Evolutionary conservation across 2,797 vertebrate species (phyloP), one percentile per base, ranked within the genome.

Genomic region (Tenualosa thibaudeaui): DNA sequence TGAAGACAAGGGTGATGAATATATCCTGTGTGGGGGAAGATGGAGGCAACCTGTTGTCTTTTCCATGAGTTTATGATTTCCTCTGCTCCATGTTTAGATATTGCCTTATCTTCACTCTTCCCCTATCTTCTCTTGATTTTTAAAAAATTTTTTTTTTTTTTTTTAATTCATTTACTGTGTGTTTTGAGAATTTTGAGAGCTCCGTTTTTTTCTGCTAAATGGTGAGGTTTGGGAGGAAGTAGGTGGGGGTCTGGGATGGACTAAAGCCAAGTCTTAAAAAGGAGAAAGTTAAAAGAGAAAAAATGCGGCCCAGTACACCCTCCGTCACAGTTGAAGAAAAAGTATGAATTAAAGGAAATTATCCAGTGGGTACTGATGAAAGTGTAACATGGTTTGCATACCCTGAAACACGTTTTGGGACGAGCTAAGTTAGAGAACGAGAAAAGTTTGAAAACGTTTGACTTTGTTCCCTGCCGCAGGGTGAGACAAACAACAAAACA

Each of bases 251-350:
- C 58, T 24, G 15, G 26, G 7, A 13, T 65, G 83, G 83, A 86
- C 13, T 56, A 19, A 2, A 54, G 50, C 68, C 81, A 78, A 82
- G 56, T 65, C 58, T 46, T 15, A 49, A 85, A 37, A 24, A 22
- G 53, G 60, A 43, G 71, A 78, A 78, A 43, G 71, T 78, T 78
- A 78, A 83, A 84, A 51, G 84, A 81, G 81, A 86, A 58, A 50
- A 78, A 60, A 58, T 54, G 26, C 19, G 51, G 26, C 49, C 78
- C 78, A 31, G 43, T 49, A 43, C 54, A 13, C 43, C n/a, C 53
- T 85, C 81, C 4, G 43, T 12, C 65, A 60, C 17, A 46, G 58
- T 84, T 81, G 75, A 51, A 81, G 62, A 56, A 49, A 65, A 62
- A 46, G 37, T 78, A 78, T 78, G 71, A 78, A 78, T 46, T 17